These are phyloP conservation scores for Tetranychus truncatus DNA, from an alignment of 2,888 invertebrate genomes.

Conservation along the genomic window DNA sequence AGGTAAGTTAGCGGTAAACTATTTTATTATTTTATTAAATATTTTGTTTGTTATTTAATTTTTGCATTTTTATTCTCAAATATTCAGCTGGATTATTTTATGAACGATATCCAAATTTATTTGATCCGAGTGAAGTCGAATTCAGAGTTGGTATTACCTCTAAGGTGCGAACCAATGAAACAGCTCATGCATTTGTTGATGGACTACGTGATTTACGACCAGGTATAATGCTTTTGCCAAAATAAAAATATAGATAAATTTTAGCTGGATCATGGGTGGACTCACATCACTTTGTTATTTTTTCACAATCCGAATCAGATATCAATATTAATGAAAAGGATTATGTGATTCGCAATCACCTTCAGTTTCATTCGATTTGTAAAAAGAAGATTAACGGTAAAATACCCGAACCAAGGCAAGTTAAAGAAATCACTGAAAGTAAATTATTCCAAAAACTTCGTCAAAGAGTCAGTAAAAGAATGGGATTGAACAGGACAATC, in stretches of 20 bases:
- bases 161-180: conserved; percentile 30
- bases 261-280: background rate
- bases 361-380: background rate
- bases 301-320: background rate
- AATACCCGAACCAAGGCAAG: background rate
- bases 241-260: no score
- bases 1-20: conserved; percentile 8
- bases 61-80: no score
- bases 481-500: conserved; percentile 15
- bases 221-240: background rate
- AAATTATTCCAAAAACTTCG: conserved; percentile 12
- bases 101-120: conserved; percentile 27
- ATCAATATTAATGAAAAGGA: background rate
- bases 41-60: no score
- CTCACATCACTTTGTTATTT: background rate
- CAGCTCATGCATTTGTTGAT: conserved; percentile 30
- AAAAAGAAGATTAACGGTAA: background rate
- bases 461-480: conserved; percentile 9
- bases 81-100: conserved; percentile 29
- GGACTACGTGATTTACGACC: conserved; percentile 25
- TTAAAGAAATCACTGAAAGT: conserved; percentile 2
- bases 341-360: background rate
- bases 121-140: conserved; percentile 24
- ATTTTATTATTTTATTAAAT: no score
- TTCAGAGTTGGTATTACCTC: conserved; percentile 30